phyloP scores from a whole-genome alignment of 2,113 vertebrate genomes.

The Balaenoptera acutorostrata region DNA sequence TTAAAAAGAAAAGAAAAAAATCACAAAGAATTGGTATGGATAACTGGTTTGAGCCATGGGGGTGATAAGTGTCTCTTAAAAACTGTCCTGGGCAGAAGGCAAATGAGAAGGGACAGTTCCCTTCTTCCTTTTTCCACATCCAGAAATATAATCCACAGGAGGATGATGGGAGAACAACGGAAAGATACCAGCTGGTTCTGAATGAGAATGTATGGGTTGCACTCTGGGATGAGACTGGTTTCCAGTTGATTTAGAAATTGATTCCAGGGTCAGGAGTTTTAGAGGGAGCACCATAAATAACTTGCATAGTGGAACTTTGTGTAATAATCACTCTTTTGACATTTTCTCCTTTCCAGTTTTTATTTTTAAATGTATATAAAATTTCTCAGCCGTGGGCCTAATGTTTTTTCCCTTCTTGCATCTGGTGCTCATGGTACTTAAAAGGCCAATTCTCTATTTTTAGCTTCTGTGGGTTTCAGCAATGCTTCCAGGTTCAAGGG shows the following conservation, averaged over 20 bases:
- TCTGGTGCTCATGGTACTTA: constrained; percentile 47
- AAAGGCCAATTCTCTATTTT: constrained; percentile 65
- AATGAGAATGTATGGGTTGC: neutral
- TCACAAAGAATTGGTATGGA: neutral
- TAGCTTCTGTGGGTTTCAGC: constrained; percentile 57
- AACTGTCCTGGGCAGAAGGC: neutral
- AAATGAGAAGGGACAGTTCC: neutral
- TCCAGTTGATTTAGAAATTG: constrained; percentile 53
- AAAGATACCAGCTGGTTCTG: neutral
- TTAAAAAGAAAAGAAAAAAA: neutral
- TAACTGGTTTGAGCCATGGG: neutral
- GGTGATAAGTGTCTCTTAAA: neutral
- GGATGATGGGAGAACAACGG: neutral
- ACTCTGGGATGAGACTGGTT: constrained; percentile 19
- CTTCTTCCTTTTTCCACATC: neutral
- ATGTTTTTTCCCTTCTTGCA: constrained; percentile 41
- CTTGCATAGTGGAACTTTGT: constrained; percentile 31
- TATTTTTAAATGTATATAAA: constrained; percentile 65
- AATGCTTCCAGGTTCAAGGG: constrained; percentile 40
- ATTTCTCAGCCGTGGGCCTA: constrained; percentile 39
- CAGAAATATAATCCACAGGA: neutral
- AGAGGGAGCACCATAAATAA: constrained; percentile 45
- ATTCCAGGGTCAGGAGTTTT: constrained; percentile 48
- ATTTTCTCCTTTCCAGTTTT: constrained; percentile 61
- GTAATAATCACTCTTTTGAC: constrained; percentile 55